Percentiles rank a stretch among this genome's conserved stretches.
phyloP scores from a whole-genome alignment of 2,113 vertebrate genomes.

The Leucosticte australis region DNA sequence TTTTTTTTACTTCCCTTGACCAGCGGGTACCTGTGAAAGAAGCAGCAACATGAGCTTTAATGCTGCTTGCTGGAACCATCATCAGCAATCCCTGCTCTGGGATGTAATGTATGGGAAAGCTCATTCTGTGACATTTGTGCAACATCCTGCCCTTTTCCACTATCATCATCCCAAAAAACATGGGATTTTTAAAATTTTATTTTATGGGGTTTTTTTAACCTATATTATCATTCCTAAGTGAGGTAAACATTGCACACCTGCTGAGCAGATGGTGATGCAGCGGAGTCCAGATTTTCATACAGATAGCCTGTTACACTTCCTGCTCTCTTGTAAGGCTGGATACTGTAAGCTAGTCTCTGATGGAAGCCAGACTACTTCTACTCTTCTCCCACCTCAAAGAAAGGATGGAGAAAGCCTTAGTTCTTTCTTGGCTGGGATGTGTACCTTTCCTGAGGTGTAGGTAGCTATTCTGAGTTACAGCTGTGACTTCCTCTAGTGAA shows the following conservation, averaged over 20 bases:
- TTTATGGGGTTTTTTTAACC: not conserved
- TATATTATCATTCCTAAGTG: not conserved
- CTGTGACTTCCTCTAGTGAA: not conserved
- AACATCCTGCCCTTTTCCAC: not conserved
- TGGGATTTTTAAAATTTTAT: not conserved
- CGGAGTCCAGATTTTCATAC: not conserved
- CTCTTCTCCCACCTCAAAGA: not conserved
- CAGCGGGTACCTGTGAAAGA: not conserved
- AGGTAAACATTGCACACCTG: not conserved
- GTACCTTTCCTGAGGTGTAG: not conserved
- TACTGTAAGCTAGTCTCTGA: not conserved
- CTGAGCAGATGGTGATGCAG: not conserved
- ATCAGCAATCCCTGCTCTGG: not conserved
- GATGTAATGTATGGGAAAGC: not conserved
- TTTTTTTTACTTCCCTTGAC: not conserved
- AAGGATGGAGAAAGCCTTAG: not conserved
- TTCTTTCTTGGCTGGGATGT: not conserved
- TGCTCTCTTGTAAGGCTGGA: not conserved
- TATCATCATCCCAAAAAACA: not conserved
- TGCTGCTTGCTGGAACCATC: not conserved
- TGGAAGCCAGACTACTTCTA: not conserved
- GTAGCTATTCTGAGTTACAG: not conserved
- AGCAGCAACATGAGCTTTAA: not conserved
- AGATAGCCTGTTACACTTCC: not conserved
- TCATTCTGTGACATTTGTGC: not conserved